phyloP scores from a whole-genome alignment of 2,113 vertebrate genomes.

The Nycticryphes semicollaris region DNA sequence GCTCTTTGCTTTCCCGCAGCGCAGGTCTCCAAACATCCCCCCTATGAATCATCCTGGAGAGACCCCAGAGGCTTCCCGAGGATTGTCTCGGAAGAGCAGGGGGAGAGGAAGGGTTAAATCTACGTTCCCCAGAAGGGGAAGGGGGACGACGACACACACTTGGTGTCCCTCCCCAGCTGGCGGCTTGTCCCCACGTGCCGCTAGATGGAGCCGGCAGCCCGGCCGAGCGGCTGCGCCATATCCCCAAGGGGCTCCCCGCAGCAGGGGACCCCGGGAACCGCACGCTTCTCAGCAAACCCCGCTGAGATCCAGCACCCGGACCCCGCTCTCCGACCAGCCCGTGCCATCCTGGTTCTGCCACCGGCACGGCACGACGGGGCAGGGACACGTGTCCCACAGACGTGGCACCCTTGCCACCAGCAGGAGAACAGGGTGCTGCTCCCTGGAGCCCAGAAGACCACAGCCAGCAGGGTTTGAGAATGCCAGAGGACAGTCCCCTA shows the following conservation, averaged over 20 bases:
- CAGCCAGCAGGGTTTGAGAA: not conserved
- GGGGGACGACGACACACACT: no score
- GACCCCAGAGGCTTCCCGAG: not conserved
- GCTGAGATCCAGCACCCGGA: not conserved
- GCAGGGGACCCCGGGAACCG: not conserved
- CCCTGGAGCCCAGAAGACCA: rapidly evolving
- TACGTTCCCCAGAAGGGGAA: not conserved
- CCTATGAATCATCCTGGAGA: not conserved
- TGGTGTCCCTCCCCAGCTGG: not conserved
- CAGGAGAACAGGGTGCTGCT: not conserved
- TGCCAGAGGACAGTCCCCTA: no score
- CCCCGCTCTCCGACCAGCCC: not conserved
- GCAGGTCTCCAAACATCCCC: not conserved
- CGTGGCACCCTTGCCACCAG: not conserved
- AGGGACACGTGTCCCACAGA: not conserved
- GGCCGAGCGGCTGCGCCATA: not conserved
- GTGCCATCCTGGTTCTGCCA: not conserved
- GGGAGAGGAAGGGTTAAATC: not conserved
- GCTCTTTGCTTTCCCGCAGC: not conserved
- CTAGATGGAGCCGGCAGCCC: conserved; percentile 56
- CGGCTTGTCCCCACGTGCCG: not conserved
- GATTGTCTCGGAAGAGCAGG: not conserved
- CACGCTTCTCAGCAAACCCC: rapidly evolving
- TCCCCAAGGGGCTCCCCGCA: not conserved
- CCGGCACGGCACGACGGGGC: not conserved